These are phyloP conservation scores for Drosophila pseudotalamancana DNA, from an alignment of 2,888 invertebrate species.

Conservation along the genomic window DNA sequence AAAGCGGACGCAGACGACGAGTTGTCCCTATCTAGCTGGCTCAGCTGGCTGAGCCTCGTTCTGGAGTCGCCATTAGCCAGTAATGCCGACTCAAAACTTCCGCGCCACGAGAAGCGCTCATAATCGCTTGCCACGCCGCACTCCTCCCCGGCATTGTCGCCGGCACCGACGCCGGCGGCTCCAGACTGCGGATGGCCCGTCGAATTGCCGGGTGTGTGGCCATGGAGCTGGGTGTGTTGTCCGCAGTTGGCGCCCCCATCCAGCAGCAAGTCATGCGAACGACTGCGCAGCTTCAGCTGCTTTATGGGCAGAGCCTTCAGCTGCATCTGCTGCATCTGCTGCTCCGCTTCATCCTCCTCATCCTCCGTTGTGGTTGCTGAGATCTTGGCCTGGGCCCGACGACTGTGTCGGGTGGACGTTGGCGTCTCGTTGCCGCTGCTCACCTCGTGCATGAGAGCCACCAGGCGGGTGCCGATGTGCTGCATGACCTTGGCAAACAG, in stretches of 20 bases:
- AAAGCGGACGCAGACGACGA: conserved; percentile 88
- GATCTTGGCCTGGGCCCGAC: conserved; percentile 86
- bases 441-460: conserved; percentile 96
- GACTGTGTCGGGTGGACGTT: conserved; percentile 86
- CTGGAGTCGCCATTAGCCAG: conserved; percentile 93
- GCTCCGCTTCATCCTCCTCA: conserved; percentile 83
- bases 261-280: conserved; percentile 91
- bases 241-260: conserved; percentile 83
- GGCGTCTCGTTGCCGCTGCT: conserved; percentile 89
- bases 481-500: conserved; percentile 96
- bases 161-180: conserved; percentile 57
- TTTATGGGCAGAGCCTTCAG: conserved; percentile 59
- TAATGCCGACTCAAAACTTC: conserved; percentile 96
- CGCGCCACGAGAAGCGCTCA: conserved; percentile 95
- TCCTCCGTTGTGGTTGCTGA: conserved; percentile 85
- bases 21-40: conserved; percentile 88
- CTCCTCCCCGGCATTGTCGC: conserved; percentile 86
- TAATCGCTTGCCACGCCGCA: conserved; percentile 92
- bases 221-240: conserved; percentile 23
- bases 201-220: conserved; percentile 20
- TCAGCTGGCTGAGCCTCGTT: conserved; percentile 89
- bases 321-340: conserved; percentile 48
- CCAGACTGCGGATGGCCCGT: conserved; percentile 23
- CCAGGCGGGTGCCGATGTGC: conserved; percentile 93
- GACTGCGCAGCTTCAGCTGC: conserved; percentile 86